Percentiles rank a stretch among this genome's conserved stretches.
phyloP scores from a whole-genome alignment of 1,140 invertebrate species.

The Caenorhabditis briggsae region DNA sequence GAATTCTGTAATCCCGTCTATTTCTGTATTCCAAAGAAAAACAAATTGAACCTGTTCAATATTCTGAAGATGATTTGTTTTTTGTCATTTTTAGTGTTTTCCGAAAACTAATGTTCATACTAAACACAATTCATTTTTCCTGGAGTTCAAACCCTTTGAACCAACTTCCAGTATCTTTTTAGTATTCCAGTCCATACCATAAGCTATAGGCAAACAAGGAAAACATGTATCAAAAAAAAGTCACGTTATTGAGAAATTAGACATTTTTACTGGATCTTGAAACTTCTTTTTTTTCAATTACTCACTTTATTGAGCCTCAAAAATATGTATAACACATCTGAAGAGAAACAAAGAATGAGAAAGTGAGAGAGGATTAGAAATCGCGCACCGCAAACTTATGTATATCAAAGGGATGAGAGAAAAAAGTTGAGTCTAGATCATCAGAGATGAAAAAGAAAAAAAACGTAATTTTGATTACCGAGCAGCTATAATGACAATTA shows the following conservation, averaged over 20 bases:
- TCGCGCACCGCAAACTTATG: conserved; percentile 37
- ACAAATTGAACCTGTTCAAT: background rate
- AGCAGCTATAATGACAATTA: conserved; percentile 17
- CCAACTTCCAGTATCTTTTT: background rate
- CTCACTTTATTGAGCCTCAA: conserved; percentile 49
- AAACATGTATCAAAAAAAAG: background rate
- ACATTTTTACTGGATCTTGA: background rate
- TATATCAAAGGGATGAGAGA: conserved; percentile 38
- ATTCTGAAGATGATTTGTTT: background rate
- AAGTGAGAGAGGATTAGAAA: background rate
- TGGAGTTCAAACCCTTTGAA: background rate
- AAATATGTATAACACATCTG: conserved; percentile 54
- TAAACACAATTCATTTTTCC: background rate
- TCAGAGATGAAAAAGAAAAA: background rate
- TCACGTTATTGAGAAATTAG: background rate
- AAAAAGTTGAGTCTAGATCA: background rate
- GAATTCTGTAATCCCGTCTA: no score
- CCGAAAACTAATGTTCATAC: background rate
- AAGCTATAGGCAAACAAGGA: background rate
- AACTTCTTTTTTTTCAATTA: conserved; percentile 7
- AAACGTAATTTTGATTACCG: background rate
- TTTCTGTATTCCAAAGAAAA: no score
- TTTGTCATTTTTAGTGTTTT: background rate
- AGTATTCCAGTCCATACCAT: conserved; percentile 15
- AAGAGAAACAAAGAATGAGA: conserved; percentile 4